Evolutionary conservation across 2,797 vertebrate species (phyloP).

Genomic region (Ctenopoma kingsleyae): DNA sequence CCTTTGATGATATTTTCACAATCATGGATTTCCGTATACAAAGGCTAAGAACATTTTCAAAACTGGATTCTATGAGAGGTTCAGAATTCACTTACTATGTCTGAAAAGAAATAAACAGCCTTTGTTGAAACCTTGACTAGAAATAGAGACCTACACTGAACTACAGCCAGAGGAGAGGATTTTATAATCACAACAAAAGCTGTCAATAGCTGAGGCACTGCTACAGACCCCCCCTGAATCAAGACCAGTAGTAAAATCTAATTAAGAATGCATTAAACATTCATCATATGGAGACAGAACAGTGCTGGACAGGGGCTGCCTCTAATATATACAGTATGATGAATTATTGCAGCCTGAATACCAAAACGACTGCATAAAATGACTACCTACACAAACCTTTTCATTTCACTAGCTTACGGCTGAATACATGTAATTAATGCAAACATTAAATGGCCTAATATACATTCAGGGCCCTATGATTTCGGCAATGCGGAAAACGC

Average conservation of each 20-base stretch:
- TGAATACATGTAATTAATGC: not conserved
- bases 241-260: slow-evolving; percentile 57
- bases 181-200: slow-evolving; percentile 12
- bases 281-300: slow-evolving; percentile 52
- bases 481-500: too few relatives aligned
- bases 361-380: slow-evolving; percentile 32
- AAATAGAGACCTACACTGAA: not conserved
- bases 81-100: not conserved
- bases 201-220: slow-evolving; percentile 30
- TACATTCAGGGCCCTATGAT: too few relatives aligned
- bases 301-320: slow-evolving; percentile 10
- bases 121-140: slow-evolving; percentile 6
- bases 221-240: slow-evolving; percentile 23
- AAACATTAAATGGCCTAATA: not conserved
- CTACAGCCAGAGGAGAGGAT: not conserved
- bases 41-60: too few relatives aligned
- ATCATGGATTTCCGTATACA: too few relatives aligned
- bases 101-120: slow-evolving; percentile 5
- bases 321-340: slow-evolving; percentile 39
- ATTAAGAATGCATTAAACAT: slow-evolving; percentile 75
- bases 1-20: not conserved
- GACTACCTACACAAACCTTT: slow-evolving; percentile 15
- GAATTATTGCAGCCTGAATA: slow-evolving; percentile 47
- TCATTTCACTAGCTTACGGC: not conserved
- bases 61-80: not conserved